These are phyloP conservation scores for Drosophila quasianomalipes DNA, from an alignment of 2,888 invertebrate species.

Conservation along the genomic window DNA sequence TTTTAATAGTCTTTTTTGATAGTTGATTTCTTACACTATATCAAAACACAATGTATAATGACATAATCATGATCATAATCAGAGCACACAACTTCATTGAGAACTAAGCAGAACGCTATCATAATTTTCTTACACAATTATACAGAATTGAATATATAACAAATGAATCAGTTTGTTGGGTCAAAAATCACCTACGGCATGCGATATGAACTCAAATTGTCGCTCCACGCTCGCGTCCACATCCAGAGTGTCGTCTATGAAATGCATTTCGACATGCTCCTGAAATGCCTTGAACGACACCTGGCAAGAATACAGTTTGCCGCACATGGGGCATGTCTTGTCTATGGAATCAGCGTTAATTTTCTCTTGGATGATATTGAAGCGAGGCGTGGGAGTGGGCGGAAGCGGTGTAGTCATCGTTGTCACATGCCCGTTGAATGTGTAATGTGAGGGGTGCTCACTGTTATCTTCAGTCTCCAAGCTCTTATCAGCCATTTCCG, in stretches of 20 bases:
- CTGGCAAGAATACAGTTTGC: conserved; percentile 87
- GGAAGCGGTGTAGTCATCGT: background rate
- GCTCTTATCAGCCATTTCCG: conserved; percentile 85
- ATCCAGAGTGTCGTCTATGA: conserved; percentile 87
- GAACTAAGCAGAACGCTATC: background rate
- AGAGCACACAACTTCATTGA: background rate
- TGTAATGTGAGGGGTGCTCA: conserved; percentile 39
- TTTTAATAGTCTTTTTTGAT: conserved; percentile 7
- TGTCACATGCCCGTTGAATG: conserved; percentile 34
- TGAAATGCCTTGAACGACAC: conserved; percentile 89
- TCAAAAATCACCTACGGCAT: conserved; percentile 85
- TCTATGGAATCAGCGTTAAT: conserved; percentile 79
- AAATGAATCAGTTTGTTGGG: conserved; percentile 73
- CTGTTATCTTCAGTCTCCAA: conserved; percentile 82
- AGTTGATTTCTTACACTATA: conserved; percentile 24
- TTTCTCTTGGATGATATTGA: conserved; percentile 83
- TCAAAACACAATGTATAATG: conserved; percentile 10
- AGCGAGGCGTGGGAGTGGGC: conserved; percentile 60
- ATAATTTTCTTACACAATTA: background rate
- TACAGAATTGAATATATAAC: background rate
- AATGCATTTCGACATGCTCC: conserved; percentile 92
- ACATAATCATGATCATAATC: conserved; percentile 1
- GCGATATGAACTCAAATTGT: conserved; percentile 86
- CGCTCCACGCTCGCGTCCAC: conserved; percentile 86
- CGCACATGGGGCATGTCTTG: conserved; percentile 92